Conservation (phyloP, 2,888 invertebrate genomes). For the Amblyjoppa fuscipennis region DNA sequence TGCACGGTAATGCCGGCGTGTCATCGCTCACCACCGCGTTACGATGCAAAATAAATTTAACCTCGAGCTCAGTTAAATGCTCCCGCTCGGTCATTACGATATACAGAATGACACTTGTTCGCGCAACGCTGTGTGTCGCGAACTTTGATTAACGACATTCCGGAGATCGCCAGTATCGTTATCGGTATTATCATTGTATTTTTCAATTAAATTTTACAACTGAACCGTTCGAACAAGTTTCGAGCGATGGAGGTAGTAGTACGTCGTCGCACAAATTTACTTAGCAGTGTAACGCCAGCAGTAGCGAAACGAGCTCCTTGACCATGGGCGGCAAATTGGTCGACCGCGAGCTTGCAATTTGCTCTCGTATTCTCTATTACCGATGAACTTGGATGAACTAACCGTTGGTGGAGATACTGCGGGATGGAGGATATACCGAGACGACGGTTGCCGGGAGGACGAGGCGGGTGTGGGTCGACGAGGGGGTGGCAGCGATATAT, state of each 20-base stretch:
- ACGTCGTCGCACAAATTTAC: constrained; percentile 24
- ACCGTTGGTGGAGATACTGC: constrained; percentile 57
- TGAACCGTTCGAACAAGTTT: background rate
- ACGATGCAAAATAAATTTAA: constrained; percentile 75
- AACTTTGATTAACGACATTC: background rate
- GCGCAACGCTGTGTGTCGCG: background rate
- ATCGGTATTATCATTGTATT: background rate
- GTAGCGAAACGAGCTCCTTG: constrained; percentile 66
- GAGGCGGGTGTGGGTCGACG: constrained; percentile 32
- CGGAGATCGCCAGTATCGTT: background rate
- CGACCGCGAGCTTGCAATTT: constrained; percentile 73
- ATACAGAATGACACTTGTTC: background rate
- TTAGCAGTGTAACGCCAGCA: constrained; percentile 29
- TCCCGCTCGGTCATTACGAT: constrained; percentile 11
- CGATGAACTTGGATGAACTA: constrained; percentile 72
- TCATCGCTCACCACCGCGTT: constrained; percentile 77
- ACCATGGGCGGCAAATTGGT: constrained; percentile 71
- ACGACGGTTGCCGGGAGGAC: constrained; percentile 66
- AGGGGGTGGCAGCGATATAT: constrained; percentile 74
- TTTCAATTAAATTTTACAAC: background rate
- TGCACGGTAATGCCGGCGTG: constrained; percentile 80
- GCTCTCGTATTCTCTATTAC: constrained; percentile 71
- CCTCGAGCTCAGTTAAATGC: constrained; percentile 44
- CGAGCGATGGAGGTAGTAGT: background rate
- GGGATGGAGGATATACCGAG: constrained; percentile 67